Percentiles rank a stretch among this genome's conserved stretches.
These are phyloP conservation scores for Ibycter americanus DNA, from an alignment of 2,797 vertebrate genomes.

Conservation along the genomic window DNA sequence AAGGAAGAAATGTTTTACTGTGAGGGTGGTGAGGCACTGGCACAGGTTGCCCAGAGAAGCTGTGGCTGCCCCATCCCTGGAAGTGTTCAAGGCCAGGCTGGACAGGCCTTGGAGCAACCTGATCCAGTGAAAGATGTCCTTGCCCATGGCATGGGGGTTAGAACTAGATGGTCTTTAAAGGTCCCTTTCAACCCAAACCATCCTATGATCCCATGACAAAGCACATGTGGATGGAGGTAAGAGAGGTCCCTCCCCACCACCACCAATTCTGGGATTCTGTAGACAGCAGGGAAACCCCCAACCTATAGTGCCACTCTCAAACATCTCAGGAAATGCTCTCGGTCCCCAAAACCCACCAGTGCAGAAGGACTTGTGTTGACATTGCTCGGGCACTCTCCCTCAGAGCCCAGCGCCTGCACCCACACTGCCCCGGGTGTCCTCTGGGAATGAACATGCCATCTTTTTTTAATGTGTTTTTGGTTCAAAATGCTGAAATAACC, in stretches of 20 bases:
- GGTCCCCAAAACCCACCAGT: not conserved
- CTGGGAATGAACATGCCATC: not conserved
- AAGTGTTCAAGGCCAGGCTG: too few relatives aligned
- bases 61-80: too few relatives aligned
- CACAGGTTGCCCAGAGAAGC: too few relatives aligned
- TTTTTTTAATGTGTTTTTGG: not conserved
- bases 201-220: not conserved
- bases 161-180: too few relatives aligned
- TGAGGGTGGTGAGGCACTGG: too few relatives aligned
- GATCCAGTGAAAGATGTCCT: too few relatives aligned
- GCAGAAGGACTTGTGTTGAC: not conserved
- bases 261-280: not conserved
- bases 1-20: too few relatives aligned
- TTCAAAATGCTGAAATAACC: not conserved
- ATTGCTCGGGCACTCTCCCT: too few relatives aligned
- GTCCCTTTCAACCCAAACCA: too few relatives aligned
- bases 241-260: not conserved
- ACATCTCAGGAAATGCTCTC: not conserved
- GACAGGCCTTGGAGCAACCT: too few relatives aligned
- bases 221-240: not conserved
- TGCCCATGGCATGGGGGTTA: too few relatives aligned
- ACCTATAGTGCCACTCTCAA: not conserved
- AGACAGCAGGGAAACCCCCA: not conserved
- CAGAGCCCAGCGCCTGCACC: not conserved
- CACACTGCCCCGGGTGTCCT: fast-evolving